phyloP scores from a whole-genome alignment of 2,888 invertebrate species.

The Uropetala carovei region DNA sequence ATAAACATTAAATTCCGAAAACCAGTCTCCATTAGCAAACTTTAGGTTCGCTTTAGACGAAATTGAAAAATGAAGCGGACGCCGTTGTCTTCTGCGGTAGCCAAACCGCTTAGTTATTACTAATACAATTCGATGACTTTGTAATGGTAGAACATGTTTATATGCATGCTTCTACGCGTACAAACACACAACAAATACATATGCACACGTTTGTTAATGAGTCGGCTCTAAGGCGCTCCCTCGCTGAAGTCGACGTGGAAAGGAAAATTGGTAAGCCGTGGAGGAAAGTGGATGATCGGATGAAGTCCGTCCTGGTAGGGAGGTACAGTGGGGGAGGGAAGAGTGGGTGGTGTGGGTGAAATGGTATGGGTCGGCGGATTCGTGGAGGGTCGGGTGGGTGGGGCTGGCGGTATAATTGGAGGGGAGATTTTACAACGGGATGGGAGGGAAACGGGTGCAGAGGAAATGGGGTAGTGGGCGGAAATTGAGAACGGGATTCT shows the following conservation, averaged over 20 bases:
- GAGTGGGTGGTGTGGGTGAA: background rate
- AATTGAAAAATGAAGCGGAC: too few species aligned
- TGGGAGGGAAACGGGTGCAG: background rate
- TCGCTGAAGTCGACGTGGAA: background rate
- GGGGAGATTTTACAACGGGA: conserved; percentile 5
- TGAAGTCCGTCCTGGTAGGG: conserved; percentile 21
- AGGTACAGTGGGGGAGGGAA: background rate
- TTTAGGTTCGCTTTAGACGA: too few species aligned
- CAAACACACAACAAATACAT: too few species aligned
- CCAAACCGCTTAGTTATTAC: too few species aligned
- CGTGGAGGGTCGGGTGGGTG: background rate
- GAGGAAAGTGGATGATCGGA: conserved; percentile 22
- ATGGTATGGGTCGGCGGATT: background rate
- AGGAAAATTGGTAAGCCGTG: background rate
- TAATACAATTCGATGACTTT: too few species aligned
- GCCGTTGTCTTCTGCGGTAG: too few species aligned
- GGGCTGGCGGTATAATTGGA: conserved; percentile 64
- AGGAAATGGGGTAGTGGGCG: conserved; percentile 55
- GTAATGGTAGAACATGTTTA: too few species aligned
- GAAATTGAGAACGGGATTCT: conserved; percentile 40
- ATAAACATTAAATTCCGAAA: too few species aligned
- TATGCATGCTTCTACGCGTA: too few species aligned
- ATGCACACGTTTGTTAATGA: too few species aligned
- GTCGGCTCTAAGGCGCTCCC: background rate
- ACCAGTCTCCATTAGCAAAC: too few species aligned